Evolutionary conservation across 2,113 vertebrate species (phyloP).

Genomic region (Etia nguti): DNA sequence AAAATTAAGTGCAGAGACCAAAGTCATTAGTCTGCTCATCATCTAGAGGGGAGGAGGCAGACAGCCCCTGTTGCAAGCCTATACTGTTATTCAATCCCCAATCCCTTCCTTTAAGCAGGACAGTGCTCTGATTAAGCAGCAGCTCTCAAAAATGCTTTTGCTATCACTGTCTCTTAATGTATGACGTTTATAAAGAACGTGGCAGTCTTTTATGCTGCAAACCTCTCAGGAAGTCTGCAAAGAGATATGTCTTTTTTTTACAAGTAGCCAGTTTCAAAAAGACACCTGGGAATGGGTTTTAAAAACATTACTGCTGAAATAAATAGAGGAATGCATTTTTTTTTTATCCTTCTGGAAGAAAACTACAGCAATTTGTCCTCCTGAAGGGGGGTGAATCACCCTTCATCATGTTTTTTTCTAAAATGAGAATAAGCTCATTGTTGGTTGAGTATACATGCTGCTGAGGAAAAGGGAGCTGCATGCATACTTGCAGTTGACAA

Average conservation of each 20-base stretch:
- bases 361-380: neutral
- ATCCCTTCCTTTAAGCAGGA: slow-evolving; percentile 27
- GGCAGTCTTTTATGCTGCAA: slow-evolving; percentile 37
- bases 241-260: neutral
- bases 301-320: slow-evolving; percentile 18
- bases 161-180: neutral
- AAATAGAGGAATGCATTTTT: slow-evolving; percentile 10
- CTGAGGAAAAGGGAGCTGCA: neutral
- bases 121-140: slow-evolving; percentile 46
- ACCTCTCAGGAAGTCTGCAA: slow-evolving; percentile 35
- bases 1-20: slow-evolving; percentile 18
- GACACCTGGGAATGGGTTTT: neutral
- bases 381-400: neutral
- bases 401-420: neutral
- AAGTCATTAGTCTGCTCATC: slow-evolving; percentile 39
- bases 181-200: neutral
- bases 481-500: neutral
- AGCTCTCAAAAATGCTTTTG: slow-evolving; percentile 15
- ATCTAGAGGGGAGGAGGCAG: slow-evolving; percentile 27
- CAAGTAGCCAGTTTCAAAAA: neutral
- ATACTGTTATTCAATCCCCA: neutral
- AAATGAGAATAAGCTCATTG: neutral
- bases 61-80: neutral
- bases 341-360: neutral
- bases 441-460: neutral